These are phyloP conservation scores for Hippopotamus amphibius DNA, from an alignment of 2,113 vertebrate species.

Conservation along the genomic window DNA sequence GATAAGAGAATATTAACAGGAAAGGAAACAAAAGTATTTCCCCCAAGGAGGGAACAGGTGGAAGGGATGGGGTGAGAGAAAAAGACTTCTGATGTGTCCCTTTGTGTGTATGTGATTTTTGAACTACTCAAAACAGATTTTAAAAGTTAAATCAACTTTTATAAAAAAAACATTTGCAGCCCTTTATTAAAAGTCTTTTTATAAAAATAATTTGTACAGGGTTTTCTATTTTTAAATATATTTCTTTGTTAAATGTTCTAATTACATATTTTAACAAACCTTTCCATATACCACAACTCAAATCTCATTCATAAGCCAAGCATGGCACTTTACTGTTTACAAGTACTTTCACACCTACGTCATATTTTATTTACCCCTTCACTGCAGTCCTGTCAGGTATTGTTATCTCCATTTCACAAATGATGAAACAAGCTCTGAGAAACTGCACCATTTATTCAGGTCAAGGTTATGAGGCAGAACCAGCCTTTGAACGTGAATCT, in stretches of 20 bases:
- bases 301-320: neutral
- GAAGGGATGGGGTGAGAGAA: accelerated
- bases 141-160: neutral
- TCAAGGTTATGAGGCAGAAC: neutral
- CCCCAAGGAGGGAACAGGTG: neutral
- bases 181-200: no score
- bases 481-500: neutral
- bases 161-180: neutral
- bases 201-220: neutral
- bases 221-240: neutral
- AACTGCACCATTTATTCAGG: neutral
- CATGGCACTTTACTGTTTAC: neutral
- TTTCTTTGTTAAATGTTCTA: neutral
- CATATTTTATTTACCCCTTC: no score
- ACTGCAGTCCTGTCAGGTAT: neutral
- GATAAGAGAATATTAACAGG: constrained; percentile 8
- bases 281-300: neutral
- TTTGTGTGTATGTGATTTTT: neutral
- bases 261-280: neutral
- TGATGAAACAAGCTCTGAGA: neutral
- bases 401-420: neutral
- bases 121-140: neutral
- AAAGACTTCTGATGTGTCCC: neutral
- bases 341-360: neutral
- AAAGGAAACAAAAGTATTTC: constrained; percentile 8